phyloP scores from a whole-genome alignment of 2,797 vertebrate species.

The Phataginus tricuspis region DNA sequence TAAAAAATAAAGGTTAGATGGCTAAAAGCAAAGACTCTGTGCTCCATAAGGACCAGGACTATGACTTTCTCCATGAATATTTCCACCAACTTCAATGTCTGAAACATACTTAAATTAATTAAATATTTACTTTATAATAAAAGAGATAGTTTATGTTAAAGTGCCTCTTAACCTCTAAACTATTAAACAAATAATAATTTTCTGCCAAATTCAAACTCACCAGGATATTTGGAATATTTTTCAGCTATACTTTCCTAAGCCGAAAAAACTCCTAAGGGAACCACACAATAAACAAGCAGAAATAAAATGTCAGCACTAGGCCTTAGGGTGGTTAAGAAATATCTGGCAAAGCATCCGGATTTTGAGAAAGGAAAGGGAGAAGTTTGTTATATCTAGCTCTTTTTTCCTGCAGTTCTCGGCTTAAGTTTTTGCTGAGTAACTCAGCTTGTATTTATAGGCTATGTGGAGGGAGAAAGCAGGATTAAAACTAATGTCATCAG shows the following conservation, averaged over 20 bases:
- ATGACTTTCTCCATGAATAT: background rate
- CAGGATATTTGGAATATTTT: background rate
- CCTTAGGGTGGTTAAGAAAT: background rate
- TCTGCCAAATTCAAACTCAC: background rate
- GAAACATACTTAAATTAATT: background rate
- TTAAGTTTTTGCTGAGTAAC: slow-evolving; percentile 33
- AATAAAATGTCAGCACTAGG: background rate
- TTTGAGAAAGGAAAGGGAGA: background rate
- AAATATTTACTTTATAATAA: slow-evolving; percentile 14
- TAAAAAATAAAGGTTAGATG: background rate
- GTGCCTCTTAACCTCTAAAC: slow-evolving; percentile 12
- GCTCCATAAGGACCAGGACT: background rate
- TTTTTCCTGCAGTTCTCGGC: background rate
- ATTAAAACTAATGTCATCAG: background rate
- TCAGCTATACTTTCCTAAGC: background rate
- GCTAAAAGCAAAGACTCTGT: background rate
- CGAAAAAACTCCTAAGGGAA: background rate
- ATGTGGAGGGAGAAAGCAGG: background rate
- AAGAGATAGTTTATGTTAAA: background rate
- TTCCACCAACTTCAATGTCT: background rate
- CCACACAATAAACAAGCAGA: background rate
- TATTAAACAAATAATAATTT: background rate
- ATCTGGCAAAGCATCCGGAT: background rate
- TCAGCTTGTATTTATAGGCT: background rate
- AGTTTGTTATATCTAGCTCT: background rate